Conservation (phyloP, 2,113 vertebrate species). For the Phalacrocorax brasilianus region DNA sequence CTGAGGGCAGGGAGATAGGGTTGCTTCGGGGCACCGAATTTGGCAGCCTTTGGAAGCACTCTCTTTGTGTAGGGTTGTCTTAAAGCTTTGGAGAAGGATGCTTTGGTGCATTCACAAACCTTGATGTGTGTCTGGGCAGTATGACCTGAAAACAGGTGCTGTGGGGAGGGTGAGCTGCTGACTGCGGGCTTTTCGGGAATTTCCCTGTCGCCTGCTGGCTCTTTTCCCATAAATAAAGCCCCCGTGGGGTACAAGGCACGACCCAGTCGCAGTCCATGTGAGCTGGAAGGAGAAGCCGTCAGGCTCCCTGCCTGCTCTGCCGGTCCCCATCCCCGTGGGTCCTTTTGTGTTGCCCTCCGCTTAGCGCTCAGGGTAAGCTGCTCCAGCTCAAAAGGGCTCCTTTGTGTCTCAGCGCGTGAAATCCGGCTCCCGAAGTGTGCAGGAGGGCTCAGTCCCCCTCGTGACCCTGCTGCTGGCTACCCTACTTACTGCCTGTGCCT, state of each 20-base stretch:
- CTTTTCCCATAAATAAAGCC: neutral
- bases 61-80: neutral
- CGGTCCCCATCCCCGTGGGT: rapidly evolving
- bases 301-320: neutral
- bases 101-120: neutral
- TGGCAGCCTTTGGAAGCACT: neutral
- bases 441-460: neutral
- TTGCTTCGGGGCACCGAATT: neutral
- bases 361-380: neutral
- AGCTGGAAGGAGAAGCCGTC: neutral
- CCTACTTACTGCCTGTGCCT: neutral
- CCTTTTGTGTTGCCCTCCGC: neutral
- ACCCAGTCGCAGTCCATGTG: rapidly evolving
- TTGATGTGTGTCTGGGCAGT: neutral
- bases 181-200: neutral
- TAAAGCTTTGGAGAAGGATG: neutral
- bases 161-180: neutral
- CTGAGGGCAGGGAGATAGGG: neutral
- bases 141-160: neutral
- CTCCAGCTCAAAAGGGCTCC: conserved; percentile 2
- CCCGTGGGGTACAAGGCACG: neutral
- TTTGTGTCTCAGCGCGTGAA: conserved; percentile 1
- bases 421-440: neutral
- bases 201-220: neutral
- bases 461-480: conserved; percentile 4